Conservation (phyloP, 2,113 vertebrate genomes). For the Bubo blakistoni region DNA sequence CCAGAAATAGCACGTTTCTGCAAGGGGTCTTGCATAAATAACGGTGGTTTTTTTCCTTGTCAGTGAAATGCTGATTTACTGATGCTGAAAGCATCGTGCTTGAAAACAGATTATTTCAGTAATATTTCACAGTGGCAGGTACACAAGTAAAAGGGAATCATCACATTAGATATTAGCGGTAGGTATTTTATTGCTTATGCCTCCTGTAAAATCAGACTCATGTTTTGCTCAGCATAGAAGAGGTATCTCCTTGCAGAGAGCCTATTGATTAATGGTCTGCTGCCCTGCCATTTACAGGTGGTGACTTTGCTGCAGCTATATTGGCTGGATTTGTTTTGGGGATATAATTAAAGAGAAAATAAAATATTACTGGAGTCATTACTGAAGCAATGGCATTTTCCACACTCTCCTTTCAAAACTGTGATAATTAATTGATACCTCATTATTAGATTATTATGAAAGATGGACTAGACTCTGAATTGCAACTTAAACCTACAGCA, state of each 20-base stretch:
- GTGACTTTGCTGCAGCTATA: background rate
- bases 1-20: background rate
- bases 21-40: constrained; percentile 7
- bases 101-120: constrained; percentile 38
- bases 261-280: constrained; percentile 26
- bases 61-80: constrained; percentile 5
- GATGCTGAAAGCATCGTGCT: constrained; percentile 1
- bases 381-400: background rate
- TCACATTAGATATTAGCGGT: constrained; percentile 24
- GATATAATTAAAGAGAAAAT: constrained; percentile 41
- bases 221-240: constrained; percentile 4
- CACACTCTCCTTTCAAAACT: background rate
- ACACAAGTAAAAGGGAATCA: constrained; percentile 43
- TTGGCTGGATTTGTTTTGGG: background rate
- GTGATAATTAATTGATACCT: constrained; percentile 27
- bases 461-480: background rate
- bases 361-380: background rate
- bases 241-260: background rate
- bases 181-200: constrained; percentile 37
- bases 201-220: constrained; percentile 20
- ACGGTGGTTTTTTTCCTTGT: background rate
- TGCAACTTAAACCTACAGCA: constrained; percentile 17
- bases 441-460: constrained; percentile 47
- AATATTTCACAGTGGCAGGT: constrained; percentile 57
- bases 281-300: background rate